These are phyloP conservation scores for Gasterosteus aculeatus DNA, from an alignment of 2,113 vertebrate genomes.

Conservation along the genomic window DNA sequence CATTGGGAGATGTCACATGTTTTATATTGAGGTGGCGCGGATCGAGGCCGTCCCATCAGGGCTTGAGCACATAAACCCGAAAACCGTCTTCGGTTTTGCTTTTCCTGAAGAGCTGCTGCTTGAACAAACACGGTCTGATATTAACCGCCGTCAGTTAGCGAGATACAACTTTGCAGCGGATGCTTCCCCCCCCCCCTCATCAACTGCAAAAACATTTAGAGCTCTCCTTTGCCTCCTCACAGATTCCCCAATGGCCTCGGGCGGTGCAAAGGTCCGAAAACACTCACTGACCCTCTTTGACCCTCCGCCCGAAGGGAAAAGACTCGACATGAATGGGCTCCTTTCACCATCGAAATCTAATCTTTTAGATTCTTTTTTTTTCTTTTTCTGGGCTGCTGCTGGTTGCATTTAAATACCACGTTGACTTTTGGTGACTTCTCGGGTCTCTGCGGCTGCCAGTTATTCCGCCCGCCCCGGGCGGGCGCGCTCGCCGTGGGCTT, in stretches of 20 bases:
- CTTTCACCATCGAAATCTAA: neutral
- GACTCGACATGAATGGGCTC: neutral
- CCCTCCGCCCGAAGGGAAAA: neutral
- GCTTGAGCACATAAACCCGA: neutral
- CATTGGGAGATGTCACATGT: neutral
- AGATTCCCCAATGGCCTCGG: neutral
- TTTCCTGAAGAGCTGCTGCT: neutral
- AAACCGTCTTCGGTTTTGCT: no score
- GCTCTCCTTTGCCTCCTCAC: neutral
- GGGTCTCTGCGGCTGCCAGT: neutral
- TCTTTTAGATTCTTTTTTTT: neutral
- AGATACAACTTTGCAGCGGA: neutral
- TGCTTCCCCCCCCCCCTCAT: no score
- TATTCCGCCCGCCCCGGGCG: neutral
- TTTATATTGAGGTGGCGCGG: neutral
- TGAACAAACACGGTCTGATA: neutral
- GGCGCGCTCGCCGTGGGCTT: constrained; percentile 2
- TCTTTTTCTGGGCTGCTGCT: neutral
- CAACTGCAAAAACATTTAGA: neutral
- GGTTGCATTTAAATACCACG: neutral
- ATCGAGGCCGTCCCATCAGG: neutral
- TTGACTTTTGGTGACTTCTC: constrained; percentile 1
- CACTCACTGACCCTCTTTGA: constrained; percentile 9
- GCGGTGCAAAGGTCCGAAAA: constrained; percentile 17
- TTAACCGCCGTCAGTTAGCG: neutral